A percentile compares a stretch with the other conserved stretches of the same genome.
phyloP scores from a whole-genome alignment of 1,140 invertebrate genomes.

The Triops cancriformis region DNA sequence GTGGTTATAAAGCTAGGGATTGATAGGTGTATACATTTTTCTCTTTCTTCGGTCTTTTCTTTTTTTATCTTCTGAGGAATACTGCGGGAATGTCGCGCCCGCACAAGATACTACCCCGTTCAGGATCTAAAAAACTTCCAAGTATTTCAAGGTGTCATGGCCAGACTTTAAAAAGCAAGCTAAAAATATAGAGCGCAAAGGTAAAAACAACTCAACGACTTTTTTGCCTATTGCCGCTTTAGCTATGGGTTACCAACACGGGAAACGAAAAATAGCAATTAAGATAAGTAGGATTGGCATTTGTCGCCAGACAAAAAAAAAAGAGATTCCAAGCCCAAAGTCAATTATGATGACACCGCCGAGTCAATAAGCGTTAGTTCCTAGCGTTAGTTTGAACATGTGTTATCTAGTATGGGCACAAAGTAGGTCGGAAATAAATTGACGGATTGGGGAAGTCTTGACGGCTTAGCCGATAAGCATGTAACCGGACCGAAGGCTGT shows the following conservation, averaged over 20 bases:
- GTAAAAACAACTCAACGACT: background rate
- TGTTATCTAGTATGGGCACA: background rate
- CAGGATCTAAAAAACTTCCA: background rate
- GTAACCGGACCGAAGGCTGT: background rate
- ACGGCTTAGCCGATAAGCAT: background rate
- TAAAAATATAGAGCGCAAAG: slow-evolving; percentile 1
- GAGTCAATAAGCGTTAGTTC: no score
- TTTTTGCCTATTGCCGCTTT: background rate
- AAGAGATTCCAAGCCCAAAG: background rate
- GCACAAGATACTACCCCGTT: background rate
- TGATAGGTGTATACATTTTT: no score
- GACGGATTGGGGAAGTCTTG: background rate
- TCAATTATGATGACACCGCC: no score
- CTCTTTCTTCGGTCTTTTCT: background rate
- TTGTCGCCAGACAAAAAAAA: background rate
- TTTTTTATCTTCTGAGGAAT: background rate
- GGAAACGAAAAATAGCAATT: slow-evolving; percentile 1
- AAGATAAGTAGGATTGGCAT: background rate
- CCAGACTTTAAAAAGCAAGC: background rate
- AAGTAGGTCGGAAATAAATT: slow-evolving; percentile 10
- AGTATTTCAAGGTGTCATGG: slow-evolving; percentile 3
- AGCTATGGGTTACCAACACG: background rate
- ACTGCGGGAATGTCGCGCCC: background rate
- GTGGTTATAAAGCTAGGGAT: background rate
- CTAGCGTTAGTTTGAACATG: background rate